Evolutionary conservation across 2,797 vertebrate genomes (phyloP).

Genomic region (Argya squamiceps): DNA sequence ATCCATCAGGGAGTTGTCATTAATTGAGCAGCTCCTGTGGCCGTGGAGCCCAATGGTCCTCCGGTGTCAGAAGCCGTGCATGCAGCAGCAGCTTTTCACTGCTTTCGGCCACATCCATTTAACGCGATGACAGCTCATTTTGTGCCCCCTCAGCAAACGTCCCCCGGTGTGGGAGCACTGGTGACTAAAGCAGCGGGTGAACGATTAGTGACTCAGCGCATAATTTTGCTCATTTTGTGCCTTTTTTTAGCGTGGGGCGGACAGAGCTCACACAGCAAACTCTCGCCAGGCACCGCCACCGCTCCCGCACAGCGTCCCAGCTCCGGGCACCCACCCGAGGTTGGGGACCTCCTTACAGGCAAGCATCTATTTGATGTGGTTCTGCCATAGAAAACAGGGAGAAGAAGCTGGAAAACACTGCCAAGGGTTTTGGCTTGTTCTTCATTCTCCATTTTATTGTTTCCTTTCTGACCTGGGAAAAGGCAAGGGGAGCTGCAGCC

Average conservation of each 20-base stretch:
- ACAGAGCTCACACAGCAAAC: neutral
- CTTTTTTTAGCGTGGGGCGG: conserved; percentile 39
- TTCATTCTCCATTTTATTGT: neutral
- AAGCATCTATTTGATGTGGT: accelerated
- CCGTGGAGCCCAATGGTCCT: neutral
- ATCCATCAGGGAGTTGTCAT: neutral
- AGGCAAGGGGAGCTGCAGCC: neutral
- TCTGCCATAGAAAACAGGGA: neutral
- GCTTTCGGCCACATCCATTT: neutral
- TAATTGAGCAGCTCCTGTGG: conserved; percentile 16
- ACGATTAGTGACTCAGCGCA: conserved; percentile 66
- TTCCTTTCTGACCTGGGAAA: neutral
- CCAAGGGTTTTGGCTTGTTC: neutral
- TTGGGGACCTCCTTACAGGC: neutral
- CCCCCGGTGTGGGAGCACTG: conserved; percentile 26
- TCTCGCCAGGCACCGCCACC: neutral
- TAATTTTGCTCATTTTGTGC: conserved; percentile 44
- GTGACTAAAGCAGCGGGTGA: conserved; percentile 56
- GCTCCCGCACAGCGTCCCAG: neutral
- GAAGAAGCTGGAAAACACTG: neutral
- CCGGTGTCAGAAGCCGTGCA: neutral
- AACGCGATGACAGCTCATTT: neutral
- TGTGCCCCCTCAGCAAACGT: conserved; percentile 48
- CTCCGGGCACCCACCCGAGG: neutral
- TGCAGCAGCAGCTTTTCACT: neutral